Evolutionary conservation across 1,140 invertebrate genomes (phyloP), one percentile per base, ranked within the genome.

Genomic region (Lysiphlebus fabarum): DNA sequence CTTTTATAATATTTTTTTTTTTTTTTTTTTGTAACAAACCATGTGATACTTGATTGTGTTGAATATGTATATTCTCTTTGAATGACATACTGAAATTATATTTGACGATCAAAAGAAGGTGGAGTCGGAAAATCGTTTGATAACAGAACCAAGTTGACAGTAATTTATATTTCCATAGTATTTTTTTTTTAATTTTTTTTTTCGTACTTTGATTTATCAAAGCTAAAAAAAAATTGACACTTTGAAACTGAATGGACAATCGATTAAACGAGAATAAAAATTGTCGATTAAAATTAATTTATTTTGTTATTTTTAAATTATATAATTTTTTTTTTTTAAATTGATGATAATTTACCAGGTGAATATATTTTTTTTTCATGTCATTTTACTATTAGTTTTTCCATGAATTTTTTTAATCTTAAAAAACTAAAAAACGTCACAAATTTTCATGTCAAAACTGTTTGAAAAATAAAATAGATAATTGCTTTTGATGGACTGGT

Each of bases 111-210:
- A 51, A 48, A 43, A n/a, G 59, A 38, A 34, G 59, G 55, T 49
- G 49, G 49, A 14, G 7, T 38, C 49, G 49, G n/a, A 62, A 62
- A 65, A 56, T 54, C 57, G 62, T 63, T 64, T 67, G 65, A 65
- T 67, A 56, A 68, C 62, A 70, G 62, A 59, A 59, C 37, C 49
- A 36, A 54, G 51, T 62, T 62, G 62, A 66, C 58, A 49, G 33
- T 68, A 63, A 68, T 67, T 61, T 65, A 70, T 68, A 67, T 70
- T 57, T 64, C 66, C 54, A 59, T 41, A 26, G 17, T 26, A 26
- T 44, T 44, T 55, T 55, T 55, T 45, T 47, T 53, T 57, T 59
- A 51, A 44, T 37, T 47, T 17, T 58, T 40, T 62, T 62, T 56
- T 56, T 54, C 48, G 47, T 37, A 62, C 58, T 58, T 33, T 44